Percentiles rank a stretch among this genome's conserved stretches.
Conservation (phyloP, 2,888 invertebrate genomes). For the Bellardia pandia region DNA sequence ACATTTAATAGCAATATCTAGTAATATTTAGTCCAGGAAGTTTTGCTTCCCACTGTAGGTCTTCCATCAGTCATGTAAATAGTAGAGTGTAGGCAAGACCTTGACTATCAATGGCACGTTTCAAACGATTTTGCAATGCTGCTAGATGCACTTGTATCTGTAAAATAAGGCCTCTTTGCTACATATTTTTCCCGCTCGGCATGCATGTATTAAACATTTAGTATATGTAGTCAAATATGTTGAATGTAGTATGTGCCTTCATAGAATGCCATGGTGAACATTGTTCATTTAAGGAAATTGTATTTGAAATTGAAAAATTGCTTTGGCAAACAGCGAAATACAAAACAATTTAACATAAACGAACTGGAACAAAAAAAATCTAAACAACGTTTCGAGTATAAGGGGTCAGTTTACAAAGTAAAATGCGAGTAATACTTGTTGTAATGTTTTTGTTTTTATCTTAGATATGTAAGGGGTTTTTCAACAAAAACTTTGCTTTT, state of each 20-base stretch:
- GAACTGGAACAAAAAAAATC: not conserved
- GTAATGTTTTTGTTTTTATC: not conserved
- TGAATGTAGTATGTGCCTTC: not conserved
- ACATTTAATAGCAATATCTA: too few relatives aligned
- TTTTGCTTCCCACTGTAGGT: too few relatives aligned
- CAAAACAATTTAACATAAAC: slow-evolving; percentile 51
- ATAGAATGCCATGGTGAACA: slow-evolving; percentile 29
- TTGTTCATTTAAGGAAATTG: slow-evolving; percentile 64
- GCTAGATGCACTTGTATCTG: too few relatives aligned
- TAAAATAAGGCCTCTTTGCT: too few relatives aligned
- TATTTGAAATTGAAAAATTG: slow-evolving; percentile 71
- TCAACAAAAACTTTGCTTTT: too few relatives aligned
- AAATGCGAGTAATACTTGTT: slow-evolving; percentile 4
- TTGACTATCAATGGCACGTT: too few relatives aligned
- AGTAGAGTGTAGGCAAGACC: too few relatives aligned
- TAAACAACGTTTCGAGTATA: not conserved
- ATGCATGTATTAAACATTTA: not conserved
- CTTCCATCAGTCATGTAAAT: too few relatives aligned
- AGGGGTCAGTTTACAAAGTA: slow-evolving; percentile 29
- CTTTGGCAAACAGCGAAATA: slow-evolving; percentile 55
- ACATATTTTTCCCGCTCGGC: too few relatives aligned
- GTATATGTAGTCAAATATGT: not conserved
- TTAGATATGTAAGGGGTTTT: not conserved
- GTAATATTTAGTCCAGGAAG: too few relatives aligned
- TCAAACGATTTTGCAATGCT: too few relatives aligned